Conservation (phyloP, 2,797 vertebrate species). For the Scolopax bukidnonensis region DNA sequence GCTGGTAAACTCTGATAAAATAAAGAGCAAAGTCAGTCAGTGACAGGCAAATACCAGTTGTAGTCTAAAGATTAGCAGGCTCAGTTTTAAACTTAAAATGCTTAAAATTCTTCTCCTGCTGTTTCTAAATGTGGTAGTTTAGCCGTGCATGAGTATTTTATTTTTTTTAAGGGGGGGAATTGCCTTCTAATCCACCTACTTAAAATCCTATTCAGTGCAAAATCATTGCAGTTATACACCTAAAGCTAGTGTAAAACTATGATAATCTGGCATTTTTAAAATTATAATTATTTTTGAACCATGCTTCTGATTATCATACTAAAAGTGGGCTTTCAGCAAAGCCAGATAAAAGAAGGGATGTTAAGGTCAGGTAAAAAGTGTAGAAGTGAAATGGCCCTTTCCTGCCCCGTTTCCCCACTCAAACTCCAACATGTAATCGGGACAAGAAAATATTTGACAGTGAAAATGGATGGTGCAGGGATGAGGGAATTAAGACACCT, state of each 20-base stretch:
- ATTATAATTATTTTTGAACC: not conserved
- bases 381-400: not conserved
- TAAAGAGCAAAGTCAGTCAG: conserved; percentile 32
- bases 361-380: not conserved
- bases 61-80: conserved; percentile 30
- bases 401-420: not conserved
- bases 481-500: not conserved
- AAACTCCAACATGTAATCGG: not conserved
- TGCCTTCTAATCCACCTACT: not conserved
- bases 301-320: not conserved
- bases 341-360: not conserved
- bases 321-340: not conserved
- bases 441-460: not conserved
- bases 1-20: conserved; percentile 63
- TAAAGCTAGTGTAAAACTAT: not conserved
- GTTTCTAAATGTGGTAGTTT: not conserved
- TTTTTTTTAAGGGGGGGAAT: not conserved
- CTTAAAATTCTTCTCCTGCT: not conserved
- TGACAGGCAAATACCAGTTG: conserved; percentile 37
- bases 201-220: not conserved
- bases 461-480: not conserved
- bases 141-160: not conserved
- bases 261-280: not conserved
- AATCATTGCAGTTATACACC: not conserved
- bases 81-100: conserved; percentile 3